Evolutionary conservation across 2,888 invertebrate species (phyloP), one percentile per base, ranked within the genome.

Genomic region (Drosophila quinaria): DNA sequence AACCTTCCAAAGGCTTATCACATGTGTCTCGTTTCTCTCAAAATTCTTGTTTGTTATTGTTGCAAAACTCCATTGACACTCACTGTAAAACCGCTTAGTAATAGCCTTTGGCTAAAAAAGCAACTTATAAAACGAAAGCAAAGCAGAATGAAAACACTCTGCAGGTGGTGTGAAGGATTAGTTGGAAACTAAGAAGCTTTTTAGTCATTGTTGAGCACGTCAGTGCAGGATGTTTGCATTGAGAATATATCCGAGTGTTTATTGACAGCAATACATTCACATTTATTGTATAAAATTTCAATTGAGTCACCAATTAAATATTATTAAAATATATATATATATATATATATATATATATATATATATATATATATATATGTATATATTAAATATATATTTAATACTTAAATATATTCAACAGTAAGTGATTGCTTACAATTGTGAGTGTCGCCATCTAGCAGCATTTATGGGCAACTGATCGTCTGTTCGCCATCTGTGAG

Each of bases 181-280:
- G 60, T 29, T 64, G 22, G 10, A 44, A 63, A 69, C 79, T 75
- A 74, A 75, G 75, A 19, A 64, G 75, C 75, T 79, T 75, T 74
- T 9, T 35, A 15, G 44, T 50, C 33, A 46, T 44, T 59, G 35
- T 60, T 37, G 22, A 41, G 46, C 50, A 42, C 60, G 35, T 31
- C 3, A 54, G 3, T n/a, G 41, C 13, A 13, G 31, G 10, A 15
- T 39, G 29, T 10, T 19, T 10, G 17, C 8, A 17, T 54, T 50
- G 9, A 9, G 9, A 33, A 47, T n/a, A 44, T 37, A 39, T 25
- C 46, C 35, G n/a, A 54, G 5, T 42, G 29, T 22, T 17, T 22
- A 35, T 11, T 37, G 17, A 29, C 47, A 33, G 31, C 29, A 35
- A 8, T 22, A 13, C 4, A 13, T 42, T 42, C 13, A n/a, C 4